Conservation (phyloP, 2,888 invertebrate species). For the Ennomos erosarius region DNA sequence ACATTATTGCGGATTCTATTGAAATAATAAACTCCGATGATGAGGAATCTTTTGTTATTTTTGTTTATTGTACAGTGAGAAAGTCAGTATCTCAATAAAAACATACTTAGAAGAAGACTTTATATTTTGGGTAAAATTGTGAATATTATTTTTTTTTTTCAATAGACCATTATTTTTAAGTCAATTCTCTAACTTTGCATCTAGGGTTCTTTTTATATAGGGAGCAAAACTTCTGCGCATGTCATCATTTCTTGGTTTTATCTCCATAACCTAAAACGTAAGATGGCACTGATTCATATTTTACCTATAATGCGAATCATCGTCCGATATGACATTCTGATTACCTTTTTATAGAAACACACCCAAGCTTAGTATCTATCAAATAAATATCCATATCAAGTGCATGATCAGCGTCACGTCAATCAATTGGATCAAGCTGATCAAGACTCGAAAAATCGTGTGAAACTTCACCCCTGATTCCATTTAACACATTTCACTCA, state of each 20-base stretch:
- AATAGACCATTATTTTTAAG: no score
- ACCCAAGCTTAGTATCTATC: background rate
- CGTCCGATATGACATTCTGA: no score
- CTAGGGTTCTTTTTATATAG: no score
- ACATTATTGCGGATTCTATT: conserved; percentile 41
- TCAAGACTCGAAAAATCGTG: conserved; percentile 37
- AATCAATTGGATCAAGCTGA: conserved; percentile 25
- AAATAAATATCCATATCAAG: conserved; percentile 23
- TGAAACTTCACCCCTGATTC: conserved; percentile 47
- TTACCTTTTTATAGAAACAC: no score
- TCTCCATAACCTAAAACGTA: no score
- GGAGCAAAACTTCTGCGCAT: no score
- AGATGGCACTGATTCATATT: no score
- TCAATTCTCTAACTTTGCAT: no score
- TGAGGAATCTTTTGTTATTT: conserved; percentile 29
- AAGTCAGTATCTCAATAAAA: background rate
- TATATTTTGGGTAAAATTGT: no score
- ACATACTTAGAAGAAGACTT: conserved; percentile 1
- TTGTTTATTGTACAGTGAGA: conserved; percentile 11
- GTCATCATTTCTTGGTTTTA: no score
- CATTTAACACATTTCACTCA: conserved; percentile 21
- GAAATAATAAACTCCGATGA: conserved; percentile 27
- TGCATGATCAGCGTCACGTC: conserved; percentile 23
- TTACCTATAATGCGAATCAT: no score
- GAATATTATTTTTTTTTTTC: no score